phyloP scores from a whole-genome alignment of 2,113 vertebrate genomes.

The Speoplatyrhinus poulsoni region DNA sequence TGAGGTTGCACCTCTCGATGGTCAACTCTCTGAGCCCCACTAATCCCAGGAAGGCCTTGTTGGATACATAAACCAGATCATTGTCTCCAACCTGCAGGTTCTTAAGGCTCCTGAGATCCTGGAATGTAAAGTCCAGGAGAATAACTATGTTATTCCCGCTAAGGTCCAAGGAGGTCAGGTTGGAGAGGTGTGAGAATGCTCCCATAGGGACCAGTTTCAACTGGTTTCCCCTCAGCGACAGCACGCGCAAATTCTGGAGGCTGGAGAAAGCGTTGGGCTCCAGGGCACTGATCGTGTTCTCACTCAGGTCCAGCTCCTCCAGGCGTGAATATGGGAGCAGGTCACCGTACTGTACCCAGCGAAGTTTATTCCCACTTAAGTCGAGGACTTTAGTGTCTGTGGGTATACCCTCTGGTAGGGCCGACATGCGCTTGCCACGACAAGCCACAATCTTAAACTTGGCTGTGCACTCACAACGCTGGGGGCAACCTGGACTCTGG shows the following conservation, averaged over 20 bases:
- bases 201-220: constrained; percentile 92
- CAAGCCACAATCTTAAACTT: constrained; percentile 84
- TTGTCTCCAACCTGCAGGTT: constrained; percentile 93
- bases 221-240: constrained; percentile 89
- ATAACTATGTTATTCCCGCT: constrained; percentile 96
- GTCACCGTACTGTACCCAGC: constrained; percentile 90
- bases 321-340: constrained; percentile 81
- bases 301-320: constrained; percentile 93
- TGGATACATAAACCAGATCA: constrained; percentile 95
- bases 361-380: constrained; percentile 90
- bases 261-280: constrained; percentile 92
- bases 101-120: constrained; percentile 86
- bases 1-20: constrained; percentile 95
- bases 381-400: constrained; percentile 87
- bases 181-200: constrained; percentile 88
- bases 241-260: constrained; percentile 82
- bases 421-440: constrained; percentile 84
- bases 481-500: constrained; percentile 80
- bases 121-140: constrained; percentile 93
- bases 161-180: constrained; percentile 91
- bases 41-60: constrained; percentile 90
- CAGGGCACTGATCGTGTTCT: constrained; percentile 90
- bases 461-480: constrained; percentile 86
- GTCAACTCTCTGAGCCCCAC: constrained; percentile 87
- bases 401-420: constrained; percentile 90